These are phyloP conservation scores for Heliconius ethilla DNA, from an alignment of 2,888 invertebrate species.

Conservation along the genomic window DNA sequence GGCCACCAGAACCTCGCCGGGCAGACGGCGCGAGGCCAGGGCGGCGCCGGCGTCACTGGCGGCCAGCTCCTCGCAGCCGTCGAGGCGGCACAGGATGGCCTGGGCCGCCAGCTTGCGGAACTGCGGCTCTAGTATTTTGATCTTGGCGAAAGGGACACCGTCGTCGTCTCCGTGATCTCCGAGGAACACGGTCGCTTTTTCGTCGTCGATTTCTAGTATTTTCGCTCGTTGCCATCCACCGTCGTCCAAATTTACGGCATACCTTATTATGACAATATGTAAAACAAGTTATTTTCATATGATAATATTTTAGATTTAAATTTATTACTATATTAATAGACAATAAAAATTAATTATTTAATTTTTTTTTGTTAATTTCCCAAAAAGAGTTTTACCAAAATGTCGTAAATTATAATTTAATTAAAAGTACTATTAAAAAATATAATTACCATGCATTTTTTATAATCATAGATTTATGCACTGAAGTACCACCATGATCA, in stretches of 20 bases:
- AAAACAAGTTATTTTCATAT: not conserved
- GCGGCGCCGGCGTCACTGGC: constrained; percentile 61
- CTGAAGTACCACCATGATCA: constrained; percentile 67
- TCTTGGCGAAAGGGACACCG: constrained; percentile 73
- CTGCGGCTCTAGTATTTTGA: constrained; percentile 83
- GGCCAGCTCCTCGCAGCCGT: constrained; percentile 85
- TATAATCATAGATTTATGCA: constrained; percentile 71
- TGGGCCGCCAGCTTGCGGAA: constrained; percentile 87
- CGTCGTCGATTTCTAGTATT: constrained; percentile 77
- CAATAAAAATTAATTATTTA: not conserved
- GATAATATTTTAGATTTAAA: not conserved
- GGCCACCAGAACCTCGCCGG: constrained; percentile 79
- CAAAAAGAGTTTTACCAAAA: not conserved
- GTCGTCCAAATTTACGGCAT: constrained; percentile 72
- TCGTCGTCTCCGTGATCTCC: constrained; percentile 90
- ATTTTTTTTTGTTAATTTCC: not conserved
- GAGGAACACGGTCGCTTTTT: constrained; percentile 83
- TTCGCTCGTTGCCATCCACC: constrained; percentile 81
- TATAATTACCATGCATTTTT: constrained; percentile 69
- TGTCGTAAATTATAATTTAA: not conserved
- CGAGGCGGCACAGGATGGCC: constrained; percentile 86
- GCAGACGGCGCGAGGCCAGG: constrained; percentile 71
- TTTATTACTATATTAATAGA: not conserved
- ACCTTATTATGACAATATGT: constrained; percentile 58
- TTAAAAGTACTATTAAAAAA: constrained; percentile 5